A percentile compares a stretch with the other conserved stretches of the same genome.
phyloP scores from a whole-genome alignment of 1,140 invertebrate species.

The Scaptomyza hsui region DNA sequence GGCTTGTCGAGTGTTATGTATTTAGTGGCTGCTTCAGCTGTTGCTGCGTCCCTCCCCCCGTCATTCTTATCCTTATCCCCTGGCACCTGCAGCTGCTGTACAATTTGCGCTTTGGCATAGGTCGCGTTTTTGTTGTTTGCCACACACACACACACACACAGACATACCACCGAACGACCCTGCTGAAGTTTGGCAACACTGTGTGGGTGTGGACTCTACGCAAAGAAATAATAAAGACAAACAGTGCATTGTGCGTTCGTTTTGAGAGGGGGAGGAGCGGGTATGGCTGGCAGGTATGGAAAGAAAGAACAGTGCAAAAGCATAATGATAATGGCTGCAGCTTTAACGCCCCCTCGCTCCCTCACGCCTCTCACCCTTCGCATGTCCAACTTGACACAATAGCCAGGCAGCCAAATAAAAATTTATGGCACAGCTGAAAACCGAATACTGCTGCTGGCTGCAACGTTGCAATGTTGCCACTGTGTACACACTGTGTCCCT shows the following conservation, averaged over 20 bases:
- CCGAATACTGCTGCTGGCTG: slow-evolving; percentile 20
- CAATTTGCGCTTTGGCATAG: slow-evolving; percentile 57
- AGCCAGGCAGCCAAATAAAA: slow-evolving; percentile 76
- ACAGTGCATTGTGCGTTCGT: slow-evolving; percentile 56
- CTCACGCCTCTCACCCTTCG: neutral
- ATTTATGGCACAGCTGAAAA: slow-evolving; percentile 76
- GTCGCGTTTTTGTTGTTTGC: slow-evolving; percentile 40
- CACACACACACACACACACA: slow-evolving; percentile 3
- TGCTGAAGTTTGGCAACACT: slow-evolving; percentile 46
- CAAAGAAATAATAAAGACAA: slow-evolving; percentile 77
- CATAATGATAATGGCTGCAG: slow-evolving; percentile 70
- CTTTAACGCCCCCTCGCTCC: slow-evolving; percentile 9
- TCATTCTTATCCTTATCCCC: slow-evolving; percentile 7
- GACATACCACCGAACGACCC: too few relatives aligned
- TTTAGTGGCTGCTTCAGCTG: slow-evolving; percentile 61
- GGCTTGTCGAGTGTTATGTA: slow-evolving; percentile 74
- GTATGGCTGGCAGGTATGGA: slow-evolving; percentile 15
- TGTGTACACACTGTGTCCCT: slow-evolving; percentile 41
- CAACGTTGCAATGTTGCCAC: slow-evolving; percentile 44
- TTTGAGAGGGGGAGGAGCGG: slow-evolving; percentile 30
- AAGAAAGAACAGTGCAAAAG: slow-evolving; percentile 38
- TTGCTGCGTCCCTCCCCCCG: slow-evolving; percentile 1
- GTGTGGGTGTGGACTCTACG: slow-evolving; percentile 11
- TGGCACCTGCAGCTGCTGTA: slow-evolving; percentile 27
- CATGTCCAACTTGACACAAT: slow-evolving; percentile 67